phyloP scores from a whole-genome alignment of 2,113 vertebrate genomes.

The Passer montanus region DNA sequence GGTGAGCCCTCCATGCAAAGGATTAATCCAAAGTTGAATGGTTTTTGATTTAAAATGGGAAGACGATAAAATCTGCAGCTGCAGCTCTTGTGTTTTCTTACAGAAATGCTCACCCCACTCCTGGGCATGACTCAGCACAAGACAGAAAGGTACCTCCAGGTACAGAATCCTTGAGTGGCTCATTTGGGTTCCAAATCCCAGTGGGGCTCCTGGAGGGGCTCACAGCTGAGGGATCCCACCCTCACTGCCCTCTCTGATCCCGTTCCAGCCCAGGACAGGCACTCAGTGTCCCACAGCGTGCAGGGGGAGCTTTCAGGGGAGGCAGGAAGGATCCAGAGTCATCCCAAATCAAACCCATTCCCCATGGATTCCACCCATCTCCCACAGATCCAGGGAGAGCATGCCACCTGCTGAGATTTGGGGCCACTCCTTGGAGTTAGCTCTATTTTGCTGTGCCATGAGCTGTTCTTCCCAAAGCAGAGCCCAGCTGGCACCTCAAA shows the following conservation, averaged over 20 bases:
- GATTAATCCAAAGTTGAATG: background rate
- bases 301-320: background rate
- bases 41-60: background rate
- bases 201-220: background rate
- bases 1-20: background rate
- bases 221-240: background rate
- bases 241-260: background rate
- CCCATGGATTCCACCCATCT: accelerated
- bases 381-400: background rate
- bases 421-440: background rate
- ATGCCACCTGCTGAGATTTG: background rate
- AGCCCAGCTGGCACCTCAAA: background rate
- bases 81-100: background rate
- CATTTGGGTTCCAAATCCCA: accelerated
- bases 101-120: background rate
- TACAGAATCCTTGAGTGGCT: accelerated
- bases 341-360: background rate
- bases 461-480: background rate
- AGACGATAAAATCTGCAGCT: background rate
- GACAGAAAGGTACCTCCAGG: background rate
- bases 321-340: background rate
- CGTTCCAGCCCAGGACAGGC: background rate
- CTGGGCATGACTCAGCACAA: background rate
- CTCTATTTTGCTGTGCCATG: background rate
- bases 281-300: accelerated